Evolutionary conservation across 1,140 invertebrate species (phyloP), one percentile per base, ranked within the genome.

Genomic region (Myzus persicae): DNA sequence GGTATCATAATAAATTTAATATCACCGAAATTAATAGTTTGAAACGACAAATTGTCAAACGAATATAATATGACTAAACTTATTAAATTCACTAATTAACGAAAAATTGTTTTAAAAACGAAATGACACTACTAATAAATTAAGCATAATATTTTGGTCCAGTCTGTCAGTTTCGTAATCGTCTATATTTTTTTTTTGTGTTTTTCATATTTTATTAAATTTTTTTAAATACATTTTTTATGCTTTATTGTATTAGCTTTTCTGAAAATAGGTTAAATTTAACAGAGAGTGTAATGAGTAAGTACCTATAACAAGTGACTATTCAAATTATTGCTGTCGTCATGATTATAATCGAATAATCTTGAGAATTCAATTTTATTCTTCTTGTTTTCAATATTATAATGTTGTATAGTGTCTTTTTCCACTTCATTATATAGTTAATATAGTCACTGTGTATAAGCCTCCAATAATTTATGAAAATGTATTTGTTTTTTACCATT

Each of bases 1-100:
- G 59, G 59, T 76, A 76, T 76, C 59, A 76, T 76, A 76, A 76
- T 76, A 76, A n/a, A 76, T 76, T 76, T 76, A 76, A 76, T 76
- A 76, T 76, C 14, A 76, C 59, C 59, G 6, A 76, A 76, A 76
- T 76, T 76, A 76, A 76, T 76, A 76, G 59, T 76, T 76, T 76
- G 20, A n/a, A 76, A 76, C 31, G 59, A 76, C 59, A 76, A 76
- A 76, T 76, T 76, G 59, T n/a, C 59, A 76, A 76, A 76, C 59
- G 59, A 76, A 76, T 76, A 76, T n/a, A 76, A n/a, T 76, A 76
- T 76, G 59, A n/a, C n/a, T 76, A n/a, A 76, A 76, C 59, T n/a
- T 76, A 76, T 76, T 76, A 76, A n/a, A 76, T 76, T n/a, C 59
- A 76, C n/a, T n/a, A 76, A 76, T n/a, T n/a, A 76, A 76, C 14